A percentile compares a stretch with the other conserved stretches of the same genome.
phyloP scores from a whole-genome alignment of 2,797 vertebrate species.

The Acomys russatus region DNA sequence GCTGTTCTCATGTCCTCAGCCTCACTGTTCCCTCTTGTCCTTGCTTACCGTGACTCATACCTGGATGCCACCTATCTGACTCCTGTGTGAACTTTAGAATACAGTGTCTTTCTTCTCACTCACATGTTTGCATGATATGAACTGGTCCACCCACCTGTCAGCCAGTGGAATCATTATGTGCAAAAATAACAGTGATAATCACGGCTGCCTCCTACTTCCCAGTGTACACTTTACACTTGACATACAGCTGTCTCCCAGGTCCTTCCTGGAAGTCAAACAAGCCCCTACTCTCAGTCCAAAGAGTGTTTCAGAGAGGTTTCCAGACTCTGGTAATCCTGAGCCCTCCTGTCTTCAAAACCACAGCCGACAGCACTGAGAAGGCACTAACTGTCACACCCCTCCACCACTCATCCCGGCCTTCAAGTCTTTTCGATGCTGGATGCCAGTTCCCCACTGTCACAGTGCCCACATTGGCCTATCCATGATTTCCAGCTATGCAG shows the following conservation, averaged over 20 bases:
- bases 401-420: not conserved
- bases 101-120: not conserved
- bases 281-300: not conserved
- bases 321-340: not conserved
- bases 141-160: not conserved
- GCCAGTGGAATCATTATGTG: not conserved
- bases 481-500: not conserved
- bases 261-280: not conserved
- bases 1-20: not conserved
- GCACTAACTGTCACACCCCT: not conserved
- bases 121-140: not conserved
- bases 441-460: not conserved
- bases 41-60: not conserved
- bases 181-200: not conserved
- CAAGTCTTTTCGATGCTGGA: not conserved
- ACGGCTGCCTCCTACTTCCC: not conserved
- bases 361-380: not conserved
- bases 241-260: not conserved
- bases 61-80: not conserved
- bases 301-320: not conserved
- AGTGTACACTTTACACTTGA: not conserved
- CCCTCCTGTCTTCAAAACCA: not conserved
- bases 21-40: not conserved
- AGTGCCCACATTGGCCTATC: not conserved
- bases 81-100: not conserved